Evolutionary conservation across 1,140 invertebrate species (phyloP).

Genomic region (Drosophila oshimai): DNA sequence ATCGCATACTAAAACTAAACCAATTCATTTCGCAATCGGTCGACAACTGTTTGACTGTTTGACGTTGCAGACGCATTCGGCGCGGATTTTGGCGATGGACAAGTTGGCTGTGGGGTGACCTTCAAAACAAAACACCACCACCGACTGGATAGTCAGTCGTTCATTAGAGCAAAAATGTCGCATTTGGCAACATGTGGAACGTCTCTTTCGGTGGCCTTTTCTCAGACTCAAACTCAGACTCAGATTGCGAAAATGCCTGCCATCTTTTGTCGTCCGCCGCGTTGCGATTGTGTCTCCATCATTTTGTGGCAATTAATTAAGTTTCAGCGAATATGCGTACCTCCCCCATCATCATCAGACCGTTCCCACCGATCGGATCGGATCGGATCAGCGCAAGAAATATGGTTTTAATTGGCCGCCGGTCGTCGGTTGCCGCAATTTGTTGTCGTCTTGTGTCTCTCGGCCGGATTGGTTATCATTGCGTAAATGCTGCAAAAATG

Average conservation of each 20-base stretch:
- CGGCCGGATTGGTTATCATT: slow-evolving; percentile 20
- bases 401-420: slow-evolving; percentile 35
- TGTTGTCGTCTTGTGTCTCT: slow-evolving; percentile 21
- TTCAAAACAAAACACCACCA: slow-evolving; percentile 35
- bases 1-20: slow-evolving; percentile 33
- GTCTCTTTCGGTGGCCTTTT: slow-evolving; percentile 38
- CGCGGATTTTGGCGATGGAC: slow-evolving; percentile 39
- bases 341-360: slow-evolving; percentile 22
- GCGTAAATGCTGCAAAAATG: slow-evolving; percentile 13
- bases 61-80: slow-evolving; percentile 39
- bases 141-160: slow-evolving; percentile 20
- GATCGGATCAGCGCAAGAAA: slow-evolving; percentile 8
- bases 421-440: slow-evolving; percentile 22
- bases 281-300: slow-evolving; percentile 29
- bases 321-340: slow-evolving; percentile 31
- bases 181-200: slow-evolving; percentile 43
- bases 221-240: slow-evolving; percentile 26
- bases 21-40: slow-evolving; percentile 43
- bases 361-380: slow-evolving; percentile 5
- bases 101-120: slow-evolving; percentile 34
- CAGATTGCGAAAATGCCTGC: slow-evolving; percentile 35
- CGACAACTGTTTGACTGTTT: slow-evolving; percentile 32
- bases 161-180: slow-evolving; percentile 43
- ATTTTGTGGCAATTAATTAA: slow-evolving; percentile 45
- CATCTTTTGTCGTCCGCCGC: slow-evolving; percentile 35